phyloP scores from a whole-genome alignment of 2,797 vertebrate species.

The Strix occidentalis region DNA sequence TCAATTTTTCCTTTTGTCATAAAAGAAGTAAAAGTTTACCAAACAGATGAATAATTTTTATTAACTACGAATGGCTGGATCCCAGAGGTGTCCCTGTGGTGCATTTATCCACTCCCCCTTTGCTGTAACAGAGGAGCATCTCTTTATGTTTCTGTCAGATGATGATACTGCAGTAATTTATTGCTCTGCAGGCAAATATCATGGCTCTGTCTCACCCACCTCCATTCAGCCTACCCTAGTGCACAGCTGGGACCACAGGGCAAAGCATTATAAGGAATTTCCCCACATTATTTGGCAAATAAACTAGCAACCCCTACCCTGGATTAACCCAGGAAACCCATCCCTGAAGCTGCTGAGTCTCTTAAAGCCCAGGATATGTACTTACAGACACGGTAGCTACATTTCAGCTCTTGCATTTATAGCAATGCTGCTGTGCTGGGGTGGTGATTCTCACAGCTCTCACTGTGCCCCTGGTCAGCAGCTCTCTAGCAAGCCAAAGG shows the following conservation, averaged over 20 bases:
- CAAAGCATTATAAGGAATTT: background rate
- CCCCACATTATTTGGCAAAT: background rate
- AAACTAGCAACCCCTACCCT: background rate
- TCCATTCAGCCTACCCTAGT: background rate
- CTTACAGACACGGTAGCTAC: background rate
- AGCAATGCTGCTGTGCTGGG: background rate
- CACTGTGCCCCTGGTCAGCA: background rate
- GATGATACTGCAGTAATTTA: background rate
- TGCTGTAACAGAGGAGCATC: background rate
- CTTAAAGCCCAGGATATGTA: background rate
- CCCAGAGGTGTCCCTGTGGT: background rate
- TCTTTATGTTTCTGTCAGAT: slow-evolving; percentile 1
- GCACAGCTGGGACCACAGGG: background rate
- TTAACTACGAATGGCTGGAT: slow-evolving; percentile 53
- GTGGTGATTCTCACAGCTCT: background rate
- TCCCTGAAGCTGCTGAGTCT: background rate
- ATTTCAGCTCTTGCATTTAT: background rate
- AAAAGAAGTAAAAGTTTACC: slow-evolving; percentile 60
- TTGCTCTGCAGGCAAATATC: background rate
- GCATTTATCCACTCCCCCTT: background rate
- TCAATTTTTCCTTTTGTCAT: slow-evolving; percentile 53
- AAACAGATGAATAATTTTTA: slow-evolving; percentile 66
- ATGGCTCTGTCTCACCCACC: background rate
- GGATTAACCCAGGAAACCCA: background rate
- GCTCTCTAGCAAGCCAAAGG: background rate